Evolutionary conservation across 2,888 invertebrate species (phyloP), one percentile per base, ranked within the genome.

Genomic region (Ephialtes manifestator): DNA sequence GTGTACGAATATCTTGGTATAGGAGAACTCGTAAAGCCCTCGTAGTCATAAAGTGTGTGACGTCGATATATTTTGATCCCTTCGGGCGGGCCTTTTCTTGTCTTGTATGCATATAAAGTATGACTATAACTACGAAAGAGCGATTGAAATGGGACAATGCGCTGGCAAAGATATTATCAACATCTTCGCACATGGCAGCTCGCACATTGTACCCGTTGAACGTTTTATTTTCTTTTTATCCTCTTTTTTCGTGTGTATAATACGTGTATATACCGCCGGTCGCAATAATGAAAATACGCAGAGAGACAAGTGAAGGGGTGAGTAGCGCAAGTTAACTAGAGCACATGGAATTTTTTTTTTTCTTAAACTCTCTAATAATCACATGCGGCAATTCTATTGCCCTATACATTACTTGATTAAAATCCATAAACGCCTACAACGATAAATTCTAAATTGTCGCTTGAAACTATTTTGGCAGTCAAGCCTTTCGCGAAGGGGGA

Each of bases 351-450:
- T 89, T 89, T 88, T 24, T 60, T 18, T 46, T 24, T 24, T 24
- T 55, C 35, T 67, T 77, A 89, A 91, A 90, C 89, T 88, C 87
- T 91, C 92, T 91, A 90, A 85, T 90, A 91, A 93, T 93, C 93
- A 93, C 92, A 92, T 90, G 78, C 88, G 89, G 89, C 91, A 91
- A 86, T 88, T 85, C 67, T 51, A 80, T 85, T 85, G 85, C 90
- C 87, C 89, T 86, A 90, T 89, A 89, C 88, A 89, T 87, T 84
- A 84, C 53, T 84, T 60, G 76, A 84, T 84, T 86, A 79, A 86
- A 84, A 84, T 76, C 81, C 81, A 82, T 84, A 48, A 86, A 75
- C 75, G 82, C 71, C 86, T 86, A 86, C 84, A 88, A 86, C 87
- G 87, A 89, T 90, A 90, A 88, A 87, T 89, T 81, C 87, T 89